Percentiles rank a stretch among this genome's conserved stretches.
These are phyloP conservation scores for Microcebus griseorufus DNA, from an alignment of 2,113 vertebrate genomes.

Conservation along the genomic window DNA sequence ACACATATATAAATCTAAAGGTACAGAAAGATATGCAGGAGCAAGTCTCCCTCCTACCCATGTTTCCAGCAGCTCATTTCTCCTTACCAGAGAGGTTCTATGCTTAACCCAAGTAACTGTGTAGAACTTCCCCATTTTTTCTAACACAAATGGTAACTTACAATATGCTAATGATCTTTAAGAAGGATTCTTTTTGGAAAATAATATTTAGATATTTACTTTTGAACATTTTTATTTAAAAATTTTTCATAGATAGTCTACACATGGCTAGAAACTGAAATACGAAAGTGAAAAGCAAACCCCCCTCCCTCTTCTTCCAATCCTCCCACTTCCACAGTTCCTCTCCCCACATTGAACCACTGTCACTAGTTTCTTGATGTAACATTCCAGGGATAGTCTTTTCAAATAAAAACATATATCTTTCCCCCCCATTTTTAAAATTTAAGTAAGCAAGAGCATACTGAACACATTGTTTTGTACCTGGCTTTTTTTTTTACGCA, in stretches of 20 bases:
- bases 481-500: background rate
- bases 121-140: background rate
- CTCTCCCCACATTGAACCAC: background rate
- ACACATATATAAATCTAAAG: background rate
- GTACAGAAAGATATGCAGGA: background rate
- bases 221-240: background rate
- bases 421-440: background rate
- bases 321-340: background rate
- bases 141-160: slow-evolving; percentile 1
- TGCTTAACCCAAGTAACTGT: background rate
- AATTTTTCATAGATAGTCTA: background rate
- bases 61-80: background rate
- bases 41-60: background rate
- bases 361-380: background rate
- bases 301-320: background rate
- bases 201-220: slow-evolving; percentile 20
- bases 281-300: background rate
- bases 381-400: slow-evolving; percentile 21
- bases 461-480: background rate
- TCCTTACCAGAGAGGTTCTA: background rate
- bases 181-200: slow-evolving; percentile 30
- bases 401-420: slow-evolving; percentile 1
- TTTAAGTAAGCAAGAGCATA: background rate
- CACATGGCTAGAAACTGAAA: background rate
- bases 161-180: background rate